These are phyloP conservation scores for Pyrochroa serraticornis DNA, from an alignment of 2,888 invertebrate species.

Conservation along the genomic window DNA sequence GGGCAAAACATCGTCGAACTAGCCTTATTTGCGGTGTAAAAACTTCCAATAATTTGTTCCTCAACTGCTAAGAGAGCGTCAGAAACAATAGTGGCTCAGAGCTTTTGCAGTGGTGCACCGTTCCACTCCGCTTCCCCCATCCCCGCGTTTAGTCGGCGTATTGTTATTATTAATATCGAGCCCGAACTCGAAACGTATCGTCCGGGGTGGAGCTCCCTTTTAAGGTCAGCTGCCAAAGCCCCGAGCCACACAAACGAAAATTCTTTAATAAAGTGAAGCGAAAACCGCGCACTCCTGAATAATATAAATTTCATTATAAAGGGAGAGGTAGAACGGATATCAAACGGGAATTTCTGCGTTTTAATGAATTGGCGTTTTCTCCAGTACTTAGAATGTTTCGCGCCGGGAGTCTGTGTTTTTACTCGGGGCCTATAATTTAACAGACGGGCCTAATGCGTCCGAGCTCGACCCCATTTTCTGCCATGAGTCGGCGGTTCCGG, in stretches of 20 bases:
- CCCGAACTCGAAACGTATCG: not conserved
- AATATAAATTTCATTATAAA: slow-evolving; percentile 28
- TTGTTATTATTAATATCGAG: slow-evolving; percentile 6
- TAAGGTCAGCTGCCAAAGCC: not conserved
- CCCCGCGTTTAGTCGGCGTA: not conserved
- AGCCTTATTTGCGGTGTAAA: too few relatives aligned
- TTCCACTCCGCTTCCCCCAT: not conserved
- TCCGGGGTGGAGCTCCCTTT: too few relatives aligned
- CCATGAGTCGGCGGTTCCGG: slow-evolving; percentile 21
- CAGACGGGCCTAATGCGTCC: slow-evolving; percentile 25
- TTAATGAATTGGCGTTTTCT: slow-evolving; percentile 29
- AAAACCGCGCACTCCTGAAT: slow-evolving; percentile 17
- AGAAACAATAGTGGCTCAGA: not conserved
- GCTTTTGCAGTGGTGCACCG: not conserved
- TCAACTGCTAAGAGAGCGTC: too few relatives aligned
- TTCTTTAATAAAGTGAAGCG: slow-evolving; percentile 27
- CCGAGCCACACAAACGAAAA: slow-evolving; percentile 15
- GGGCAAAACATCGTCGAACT: too few relatives aligned
- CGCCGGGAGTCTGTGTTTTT: slow-evolving; percentile 26
- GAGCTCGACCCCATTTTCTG: slow-evolving; percentile 15
- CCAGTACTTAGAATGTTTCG: slow-evolving; percentile 18
- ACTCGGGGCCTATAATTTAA: slow-evolving; percentile 26
- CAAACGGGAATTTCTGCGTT: slow-evolving; percentile 21
- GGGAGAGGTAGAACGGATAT: slow-evolving; percentile 17
- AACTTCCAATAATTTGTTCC: too few relatives aligned